Conservation (phyloP, 2,888 invertebrate genomes). For the Ligdia adustata region DNA sequence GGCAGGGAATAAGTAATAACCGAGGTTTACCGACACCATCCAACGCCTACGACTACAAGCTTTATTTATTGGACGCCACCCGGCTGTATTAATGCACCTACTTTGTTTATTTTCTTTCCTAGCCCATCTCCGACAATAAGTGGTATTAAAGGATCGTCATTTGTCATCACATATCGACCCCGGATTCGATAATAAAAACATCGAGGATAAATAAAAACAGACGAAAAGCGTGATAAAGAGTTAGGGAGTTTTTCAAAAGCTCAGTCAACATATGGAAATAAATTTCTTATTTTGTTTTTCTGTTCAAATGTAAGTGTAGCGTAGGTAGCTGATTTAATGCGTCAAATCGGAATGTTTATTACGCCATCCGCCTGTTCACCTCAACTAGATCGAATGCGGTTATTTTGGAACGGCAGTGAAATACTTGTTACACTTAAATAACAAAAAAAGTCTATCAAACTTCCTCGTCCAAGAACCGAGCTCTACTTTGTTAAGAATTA, state of each 20-base stretch:
- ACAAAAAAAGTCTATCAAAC: conserved; percentile 52
- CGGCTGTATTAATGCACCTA: conserved; percentile 31
- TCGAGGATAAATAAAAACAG: conserved; percentile 13
- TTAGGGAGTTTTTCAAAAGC: conserved; percentile 21
- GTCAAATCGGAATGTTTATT: conserved; percentile 49
- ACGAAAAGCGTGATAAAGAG: conserved; percentile 28
- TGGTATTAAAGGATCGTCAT: conserved; percentile 32
- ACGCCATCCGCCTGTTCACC: conserved; percentile 55
- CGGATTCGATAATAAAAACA: conserved; percentile 14
- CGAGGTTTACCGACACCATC: conserved; percentile 54
- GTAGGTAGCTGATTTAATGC: conserved; percentile 25
- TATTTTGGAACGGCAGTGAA: conserved; percentile 69
- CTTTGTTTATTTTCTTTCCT: conserved; percentile 33
- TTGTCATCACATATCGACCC: conserved; percentile 31
- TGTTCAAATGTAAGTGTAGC: not conserved
- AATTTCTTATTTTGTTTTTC: conserved; percentile 2
- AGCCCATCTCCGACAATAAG: conserved; percentile 23
- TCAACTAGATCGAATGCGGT: conserved; percentile 59
- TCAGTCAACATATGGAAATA: conserved; percentile 15
- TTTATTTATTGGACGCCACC: conserved; percentile 56
- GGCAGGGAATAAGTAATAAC: not conserved
- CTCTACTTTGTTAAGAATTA: conserved; percentile 50
- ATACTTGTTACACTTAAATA: conserved; percentile 64
- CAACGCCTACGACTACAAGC: conserved; percentile 59
- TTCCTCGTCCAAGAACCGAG: conserved; percentile 43